Base-by-base conservation (phyloP, 2,797 vertebrate species). In the Bradypus variegatus region DNA sequence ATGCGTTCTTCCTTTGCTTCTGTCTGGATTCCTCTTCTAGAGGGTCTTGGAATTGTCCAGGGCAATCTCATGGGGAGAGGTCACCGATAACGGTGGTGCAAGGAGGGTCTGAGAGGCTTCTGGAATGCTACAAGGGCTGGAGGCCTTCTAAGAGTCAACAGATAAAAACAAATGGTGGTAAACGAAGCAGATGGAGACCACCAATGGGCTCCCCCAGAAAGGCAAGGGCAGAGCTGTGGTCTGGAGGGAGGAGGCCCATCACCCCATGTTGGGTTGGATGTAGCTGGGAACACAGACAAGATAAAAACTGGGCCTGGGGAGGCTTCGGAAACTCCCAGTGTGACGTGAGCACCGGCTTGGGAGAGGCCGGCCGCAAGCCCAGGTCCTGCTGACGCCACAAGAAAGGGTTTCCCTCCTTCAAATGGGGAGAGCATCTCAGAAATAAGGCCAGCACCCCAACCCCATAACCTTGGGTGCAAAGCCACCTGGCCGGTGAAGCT, bases 121-220 rank as follows among this genome's bases (percentile, higher is more conserved):
- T 14, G 10, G 13, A n/a, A 69, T 5, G 25, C 41, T 33, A 64
- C 41, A 18, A 8, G n/a, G 41, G 36, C 3, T 5, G n/a, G 41
- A 81, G 70, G 50, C 38, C 48, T 27, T 4, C 23, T 0, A 9
- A 70, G 23, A 50, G 69, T 18, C 79, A 33, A 7, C 2, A 83
- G 60, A 21, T 12, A 29, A n/a, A 72, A 3, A 6, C 8, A 7
- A 21, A 1, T 0, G 3, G 67, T 11, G 23, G 33, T 60, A 38
- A 64, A 27, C 62, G 62, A 27, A 69, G 77, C 48, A n/a, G 76
- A 4, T 0, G 15, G 16, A 50, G 70, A 48, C 38, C 5, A 45
- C 8, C 41, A 45, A 0, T 13, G 13, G 36, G 4, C 11, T 12
- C 60, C 27, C 45, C 25, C 0, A 0, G 38, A 9, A 36, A 0